Conservation (phyloP, 1,140 invertebrate species). For the Heliothis virescens region DNA sequence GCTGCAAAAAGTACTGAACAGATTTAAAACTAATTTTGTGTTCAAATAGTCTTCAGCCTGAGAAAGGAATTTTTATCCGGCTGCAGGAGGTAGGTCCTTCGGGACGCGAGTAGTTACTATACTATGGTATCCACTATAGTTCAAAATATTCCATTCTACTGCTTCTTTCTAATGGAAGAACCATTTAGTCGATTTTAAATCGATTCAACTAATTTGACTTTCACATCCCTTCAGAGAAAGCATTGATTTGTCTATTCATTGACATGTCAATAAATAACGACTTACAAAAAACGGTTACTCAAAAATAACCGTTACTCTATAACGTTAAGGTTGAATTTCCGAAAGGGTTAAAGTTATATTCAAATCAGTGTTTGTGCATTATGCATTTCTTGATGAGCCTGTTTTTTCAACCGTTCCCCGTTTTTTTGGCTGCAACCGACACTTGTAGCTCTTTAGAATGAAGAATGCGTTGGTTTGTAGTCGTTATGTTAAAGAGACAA, state of each 20-base stretch:
- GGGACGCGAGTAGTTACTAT: too few relatives aligned
- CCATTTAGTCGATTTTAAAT: too few relatives aligned
- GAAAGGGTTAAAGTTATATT: constrained; percentile 7
- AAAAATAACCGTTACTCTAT: constrained; percentile 4
- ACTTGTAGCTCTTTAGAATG: not conserved
- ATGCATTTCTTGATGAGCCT: constrained; percentile 12
- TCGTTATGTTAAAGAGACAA: not conserved
- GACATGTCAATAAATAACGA: not conserved
- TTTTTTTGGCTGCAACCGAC: not conserved
- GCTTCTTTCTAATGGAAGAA: too few relatives aligned
- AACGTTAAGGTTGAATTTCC: not conserved
- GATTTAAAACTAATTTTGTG: too few relatives aligned
- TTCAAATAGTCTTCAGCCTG: too few relatives aligned
- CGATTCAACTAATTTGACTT: not conserved
- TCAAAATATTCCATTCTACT: too few relatives aligned
- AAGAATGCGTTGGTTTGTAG: not conserved
- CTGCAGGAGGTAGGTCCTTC: too few relatives aligned
- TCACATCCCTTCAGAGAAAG: not conserved
- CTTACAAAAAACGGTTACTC: not conserved
- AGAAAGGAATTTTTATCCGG: too few relatives aligned
- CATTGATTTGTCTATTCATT: not conserved
- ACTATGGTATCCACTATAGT: too few relatives aligned
- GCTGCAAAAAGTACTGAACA: too few relatives aligned
- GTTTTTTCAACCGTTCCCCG: constrained; percentile 14
- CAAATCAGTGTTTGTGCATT: constrained; percentile 26